Base-by-base conservation (phyloP, 1,140 invertebrate species). In the Nixonia krombeini region DNA sequence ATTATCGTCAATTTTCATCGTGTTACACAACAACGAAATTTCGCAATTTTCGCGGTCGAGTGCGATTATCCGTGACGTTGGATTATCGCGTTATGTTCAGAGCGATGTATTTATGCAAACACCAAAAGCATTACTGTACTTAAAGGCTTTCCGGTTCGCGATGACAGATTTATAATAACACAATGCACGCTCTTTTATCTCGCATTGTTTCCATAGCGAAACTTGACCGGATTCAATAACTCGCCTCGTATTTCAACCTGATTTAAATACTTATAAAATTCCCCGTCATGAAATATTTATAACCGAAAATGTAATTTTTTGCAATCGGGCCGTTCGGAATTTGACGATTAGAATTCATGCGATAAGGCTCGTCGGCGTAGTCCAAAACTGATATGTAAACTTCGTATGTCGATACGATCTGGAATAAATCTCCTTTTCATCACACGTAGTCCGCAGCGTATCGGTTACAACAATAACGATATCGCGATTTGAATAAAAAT, bases 401-500 rank as follows among this genome's bases (percentile, higher is more conserved):
- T 42, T 21, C 29, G 44, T 31, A 10, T 35, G 26, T 23, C 8
- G 38, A 25, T 41, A 25, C 35, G 28, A 57, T 49, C 38, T 13
- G 45, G 9, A 57, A 57, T 41, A 21, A 40, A 57, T 57, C 38
- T 31, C 26, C 21, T 41, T 25, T 31, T 28, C 29, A 29, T 9
- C 31, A 16, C 18, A 29, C 25, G n/a, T 15, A 16, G 12, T 47
- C n/a, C n/a, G n/a, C n/a, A n/a, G n/a, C n/a, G n/a, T n/a, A n/a
- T n/a, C 16, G 15, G 33, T 38, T 42, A 16, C 18, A 31, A 31
- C 26, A 47, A 57, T 38, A 23, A 58, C 37, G 23, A 28, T 26
- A 49, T 31, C 45, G 4, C 37, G 26, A 42, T 58, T 42, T 58
- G 38, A 49, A 49, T 58, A 58, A 58, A 58, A 58, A 49, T 57